Evolutionary conservation across 2,888 invertebrate species (phyloP).

Genomic region (Mythimna loreyi): DNA sequence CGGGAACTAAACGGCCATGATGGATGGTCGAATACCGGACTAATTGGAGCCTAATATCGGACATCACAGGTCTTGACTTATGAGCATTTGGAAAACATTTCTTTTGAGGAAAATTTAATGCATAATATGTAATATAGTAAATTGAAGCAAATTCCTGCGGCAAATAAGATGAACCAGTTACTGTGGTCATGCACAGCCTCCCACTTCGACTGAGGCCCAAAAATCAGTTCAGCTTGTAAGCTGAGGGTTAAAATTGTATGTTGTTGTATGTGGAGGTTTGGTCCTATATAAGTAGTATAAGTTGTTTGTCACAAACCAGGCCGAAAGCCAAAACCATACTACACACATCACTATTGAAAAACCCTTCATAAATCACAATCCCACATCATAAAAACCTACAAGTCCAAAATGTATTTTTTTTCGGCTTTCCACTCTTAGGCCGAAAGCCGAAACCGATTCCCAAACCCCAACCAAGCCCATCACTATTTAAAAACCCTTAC

Average conservation of each 20-base stretch:
- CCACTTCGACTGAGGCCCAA: too few relatives aligned
- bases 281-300: too few relatives aligned
- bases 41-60: conserved; percentile 59
- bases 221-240: too few relatives aligned
- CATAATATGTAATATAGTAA: too few relatives aligned
- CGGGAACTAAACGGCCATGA: conserved; percentile 44
- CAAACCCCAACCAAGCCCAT: background rate
- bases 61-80: conserved; percentile 55
- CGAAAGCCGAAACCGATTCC: conserved; percentile 29
- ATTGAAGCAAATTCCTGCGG: too few relatives aligned
- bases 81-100: conserved; percentile 21
- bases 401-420: background rate
- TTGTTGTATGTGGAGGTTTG: too few relatives aligned
- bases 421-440: background rate
- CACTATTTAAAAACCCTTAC: conserved; percentile 41
- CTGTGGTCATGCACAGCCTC: too few relatives aligned
- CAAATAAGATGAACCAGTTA: too few relatives aligned
- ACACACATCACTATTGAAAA: conserved; percentile 33
- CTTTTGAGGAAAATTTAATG: background rate
- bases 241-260: too few relatives aligned
- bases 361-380: background rate
- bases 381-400: conserved; percentile 14
- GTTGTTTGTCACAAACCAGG: rapidly evolving
- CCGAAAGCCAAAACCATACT: conserved; percentile 12
- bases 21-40: conserved; percentile 48